Conservation (phyloP, 2,888 invertebrate species). For the Tipula unca region DNA sequence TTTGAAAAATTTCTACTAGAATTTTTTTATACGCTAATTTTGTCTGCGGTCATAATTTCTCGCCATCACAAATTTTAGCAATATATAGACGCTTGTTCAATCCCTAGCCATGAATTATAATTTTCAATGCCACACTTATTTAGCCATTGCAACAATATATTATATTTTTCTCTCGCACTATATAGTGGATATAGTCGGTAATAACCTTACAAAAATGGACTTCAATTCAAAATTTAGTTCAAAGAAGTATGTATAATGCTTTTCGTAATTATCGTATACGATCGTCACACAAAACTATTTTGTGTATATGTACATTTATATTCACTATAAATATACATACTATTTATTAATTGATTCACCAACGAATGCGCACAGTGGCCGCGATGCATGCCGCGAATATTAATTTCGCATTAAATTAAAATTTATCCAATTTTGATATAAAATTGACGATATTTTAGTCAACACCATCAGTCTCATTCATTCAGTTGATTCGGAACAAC, state of each 20-base stretch:
- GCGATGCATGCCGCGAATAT: background rate
- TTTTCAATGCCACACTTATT: background rate
- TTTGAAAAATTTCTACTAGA: background rate
- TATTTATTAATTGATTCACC: background rate
- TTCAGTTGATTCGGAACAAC: background rate
- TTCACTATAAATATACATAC: background rate
- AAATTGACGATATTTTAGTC: conserved; percentile 20
- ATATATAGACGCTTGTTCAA: background rate
- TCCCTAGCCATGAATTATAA: background rate
- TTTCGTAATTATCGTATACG: background rate
- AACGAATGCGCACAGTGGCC: background rate
- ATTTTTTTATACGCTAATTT: background rate
- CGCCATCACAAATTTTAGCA: background rate
- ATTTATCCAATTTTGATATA: conserved; percentile 19
- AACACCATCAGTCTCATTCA: conserved; percentile 18
- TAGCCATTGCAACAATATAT: background rate
- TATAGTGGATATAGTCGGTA: background rate
- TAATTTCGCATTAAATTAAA: conserved; percentile 1
- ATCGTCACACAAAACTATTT: background rate
- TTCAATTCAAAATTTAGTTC: background rate
- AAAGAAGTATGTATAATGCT: background rate
- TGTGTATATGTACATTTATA: background rate
- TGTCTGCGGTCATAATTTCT: background rate
- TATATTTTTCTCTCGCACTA: background rate
- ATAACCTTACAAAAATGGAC: background rate